Conservation (phyloP, 2,113 vertebrate species). For the Phrynosoma platyrhinos region DNA sequence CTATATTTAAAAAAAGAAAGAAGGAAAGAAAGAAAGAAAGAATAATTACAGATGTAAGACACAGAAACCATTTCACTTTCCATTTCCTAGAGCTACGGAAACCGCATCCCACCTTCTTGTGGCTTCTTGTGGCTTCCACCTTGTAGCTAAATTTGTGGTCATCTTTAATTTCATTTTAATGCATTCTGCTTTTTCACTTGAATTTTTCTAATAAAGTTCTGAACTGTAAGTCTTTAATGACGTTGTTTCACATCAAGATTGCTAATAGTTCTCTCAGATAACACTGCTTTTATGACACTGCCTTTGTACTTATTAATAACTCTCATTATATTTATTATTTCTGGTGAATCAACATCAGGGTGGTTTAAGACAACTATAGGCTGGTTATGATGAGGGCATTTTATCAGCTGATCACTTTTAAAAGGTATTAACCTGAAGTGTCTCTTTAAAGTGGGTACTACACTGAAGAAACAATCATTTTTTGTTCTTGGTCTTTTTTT, state of each 20-base stretch:
- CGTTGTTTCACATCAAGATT: slow-evolving; percentile 73
- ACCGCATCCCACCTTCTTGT: slow-evolving; percentile 82
- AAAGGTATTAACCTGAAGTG: slow-evolving; percentile 84
- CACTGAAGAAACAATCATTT: slow-evolving; percentile 55
- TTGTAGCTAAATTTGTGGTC: slow-evolving; percentile 89
- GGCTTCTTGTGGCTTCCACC: slow-evolving; percentile 84
- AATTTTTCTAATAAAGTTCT: slow-evolving; percentile 61
- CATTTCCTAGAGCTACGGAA: slow-evolving; percentile 53
- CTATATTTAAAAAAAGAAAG: background rate
- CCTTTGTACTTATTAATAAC: slow-evolving; percentile 81
- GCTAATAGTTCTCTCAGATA: slow-evolving; percentile 78
- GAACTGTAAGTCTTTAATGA: slow-evolving; percentile 74
- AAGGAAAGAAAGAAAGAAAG: too few relatives aligned
- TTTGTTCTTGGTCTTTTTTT: slow-evolving; percentile 71
- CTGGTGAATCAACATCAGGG: slow-evolving; percentile 82
- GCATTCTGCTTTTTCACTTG: slow-evolving; percentile 81
- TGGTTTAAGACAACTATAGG: slow-evolving; percentile 97
- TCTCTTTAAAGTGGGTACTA: slow-evolving; percentile 64
- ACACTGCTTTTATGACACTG: slow-evolving; percentile 80
- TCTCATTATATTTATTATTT: slow-evolving; percentile 83
- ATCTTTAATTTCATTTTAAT: slow-evolving; percentile 92
- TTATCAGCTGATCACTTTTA: slow-evolving; percentile 85
- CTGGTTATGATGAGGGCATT: slow-evolving; percentile 89
- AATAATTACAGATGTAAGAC: too few relatives aligned
- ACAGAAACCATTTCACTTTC: too few relatives aligned